phyloP scores from a whole-genome alignment of 2,113 vertebrate species.

The Recurvirostra avosetta region DNA sequence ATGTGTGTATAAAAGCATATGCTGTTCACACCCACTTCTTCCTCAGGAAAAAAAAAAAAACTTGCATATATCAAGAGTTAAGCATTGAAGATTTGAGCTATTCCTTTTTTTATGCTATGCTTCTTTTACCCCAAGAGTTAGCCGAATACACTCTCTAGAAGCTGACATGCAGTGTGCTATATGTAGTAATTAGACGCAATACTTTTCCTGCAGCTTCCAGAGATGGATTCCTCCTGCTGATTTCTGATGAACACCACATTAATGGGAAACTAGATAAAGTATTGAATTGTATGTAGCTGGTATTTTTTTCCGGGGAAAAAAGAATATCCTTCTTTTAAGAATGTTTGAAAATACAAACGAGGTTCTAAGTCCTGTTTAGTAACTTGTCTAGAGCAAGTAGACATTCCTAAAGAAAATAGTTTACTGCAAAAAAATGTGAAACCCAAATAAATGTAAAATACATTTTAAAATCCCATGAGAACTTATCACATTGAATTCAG shows the following conservation, averaged over 20 bases:
- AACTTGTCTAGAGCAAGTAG: neutral
- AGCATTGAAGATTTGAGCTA: neutral
- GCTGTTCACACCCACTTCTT: neutral
- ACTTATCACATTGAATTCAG: neutral
- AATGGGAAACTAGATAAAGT: neutral
- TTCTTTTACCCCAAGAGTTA: neutral
- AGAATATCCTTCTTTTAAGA: neutral
- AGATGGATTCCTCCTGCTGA: constrained; percentile 3
- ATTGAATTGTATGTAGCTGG: neutral
- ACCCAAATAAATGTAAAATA: neutral
- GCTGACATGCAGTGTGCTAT: neutral
- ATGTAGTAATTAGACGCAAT: neutral
- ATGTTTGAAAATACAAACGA: constrained; percentile 3
- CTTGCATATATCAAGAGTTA: neutral
- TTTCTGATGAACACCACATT: constrained; percentile 1
- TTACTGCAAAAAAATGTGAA: neutral
- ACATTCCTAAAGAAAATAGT: neutral
- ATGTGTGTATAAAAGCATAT: neutral
- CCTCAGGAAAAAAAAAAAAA: neutral
- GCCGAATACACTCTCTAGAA: neutral
- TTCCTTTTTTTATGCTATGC: neutral
- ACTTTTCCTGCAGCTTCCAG: neutral
- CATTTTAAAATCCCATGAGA: neutral
- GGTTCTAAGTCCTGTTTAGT: neutral
- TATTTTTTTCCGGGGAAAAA: neutral